Evolutionary conservation across 2,113 vertebrate species (phyloP).

Genomic region (Aviceda subcristata): DNA sequence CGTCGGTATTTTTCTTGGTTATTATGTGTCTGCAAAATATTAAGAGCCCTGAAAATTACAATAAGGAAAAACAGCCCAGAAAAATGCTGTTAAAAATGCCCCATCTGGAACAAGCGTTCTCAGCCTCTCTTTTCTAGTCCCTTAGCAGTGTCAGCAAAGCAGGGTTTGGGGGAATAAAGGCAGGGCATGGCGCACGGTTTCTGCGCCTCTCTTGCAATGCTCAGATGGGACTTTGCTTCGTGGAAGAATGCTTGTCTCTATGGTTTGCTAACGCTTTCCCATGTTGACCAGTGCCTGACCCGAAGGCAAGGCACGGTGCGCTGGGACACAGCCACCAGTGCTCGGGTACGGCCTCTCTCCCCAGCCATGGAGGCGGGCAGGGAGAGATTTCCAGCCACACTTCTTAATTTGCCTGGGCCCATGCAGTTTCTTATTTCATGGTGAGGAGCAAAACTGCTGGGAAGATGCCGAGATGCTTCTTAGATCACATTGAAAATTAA

Average conservation of each 20-base stretch:
- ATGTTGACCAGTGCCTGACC: fast-evolving
- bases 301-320: background rate
- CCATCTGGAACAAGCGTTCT: background rate
- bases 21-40: conserved; percentile 22
- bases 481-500: background rate
- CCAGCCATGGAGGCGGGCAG: fast-evolving
- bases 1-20: background rate
- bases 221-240: background rate
- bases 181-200: fast-evolving
- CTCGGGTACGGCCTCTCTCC: background rate
- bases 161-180: background rate
- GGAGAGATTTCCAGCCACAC: background rate
- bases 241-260: background rate
- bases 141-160: background rate
- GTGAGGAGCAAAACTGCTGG: background rate
- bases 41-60: conserved; percentile 6
- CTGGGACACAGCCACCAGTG: background rate
- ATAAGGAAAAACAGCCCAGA: background rate
- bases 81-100: background rate
- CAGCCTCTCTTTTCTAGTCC: background rate
- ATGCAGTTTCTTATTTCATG: background rate
- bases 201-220: background rate
- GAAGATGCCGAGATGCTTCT: background rate
- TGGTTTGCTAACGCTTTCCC: background rate
- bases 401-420: background rate